phyloP scores from a whole-genome alignment of 2,888 invertebrate species.

The Harpalus rubripes region DNA sequence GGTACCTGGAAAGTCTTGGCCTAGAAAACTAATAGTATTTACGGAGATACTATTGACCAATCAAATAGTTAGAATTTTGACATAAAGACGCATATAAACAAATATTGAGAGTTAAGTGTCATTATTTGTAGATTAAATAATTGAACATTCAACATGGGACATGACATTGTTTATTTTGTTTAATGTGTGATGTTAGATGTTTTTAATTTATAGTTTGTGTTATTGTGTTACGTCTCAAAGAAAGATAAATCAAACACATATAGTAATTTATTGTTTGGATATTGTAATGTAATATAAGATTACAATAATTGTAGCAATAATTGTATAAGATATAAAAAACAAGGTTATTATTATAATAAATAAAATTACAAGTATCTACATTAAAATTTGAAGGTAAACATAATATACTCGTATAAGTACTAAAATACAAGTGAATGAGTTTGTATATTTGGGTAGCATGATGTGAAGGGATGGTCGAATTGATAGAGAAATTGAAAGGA shows the following conservation, averaged over 20 bases:
- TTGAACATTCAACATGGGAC: background rate
- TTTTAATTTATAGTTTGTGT: background rate
- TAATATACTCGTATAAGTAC: too few species aligned
- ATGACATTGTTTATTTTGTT: background rate
- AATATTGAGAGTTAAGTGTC: conserved; percentile 12
- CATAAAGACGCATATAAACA: conserved; percentile 18
- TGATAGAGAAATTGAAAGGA: too few species aligned
- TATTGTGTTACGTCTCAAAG: background rate
- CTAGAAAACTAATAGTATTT: conserved; percentile 24
- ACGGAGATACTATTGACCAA: conserved; percentile 9
- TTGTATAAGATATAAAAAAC: background rate
- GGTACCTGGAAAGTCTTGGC: conserved; percentile 3
- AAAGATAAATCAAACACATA: background rate
- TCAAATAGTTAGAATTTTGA: background rate
- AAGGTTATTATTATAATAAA: background rate
- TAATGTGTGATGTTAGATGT: background rate
- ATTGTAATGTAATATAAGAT: background rate
- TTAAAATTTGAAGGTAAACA: too few species aligned
- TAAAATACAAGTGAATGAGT: too few species aligned
- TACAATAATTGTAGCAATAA: background rate
- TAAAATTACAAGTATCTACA: background rate
- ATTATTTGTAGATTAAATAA: background rate
- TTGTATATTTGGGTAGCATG: too few species aligned
- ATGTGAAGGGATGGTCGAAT: too few species aligned
- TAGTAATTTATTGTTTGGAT: background rate